These are phyloP conservation scores for Sebastes melanostomus DNA, from an alignment of 2,797 vertebrate species.

Conservation along the genomic window DNA sequence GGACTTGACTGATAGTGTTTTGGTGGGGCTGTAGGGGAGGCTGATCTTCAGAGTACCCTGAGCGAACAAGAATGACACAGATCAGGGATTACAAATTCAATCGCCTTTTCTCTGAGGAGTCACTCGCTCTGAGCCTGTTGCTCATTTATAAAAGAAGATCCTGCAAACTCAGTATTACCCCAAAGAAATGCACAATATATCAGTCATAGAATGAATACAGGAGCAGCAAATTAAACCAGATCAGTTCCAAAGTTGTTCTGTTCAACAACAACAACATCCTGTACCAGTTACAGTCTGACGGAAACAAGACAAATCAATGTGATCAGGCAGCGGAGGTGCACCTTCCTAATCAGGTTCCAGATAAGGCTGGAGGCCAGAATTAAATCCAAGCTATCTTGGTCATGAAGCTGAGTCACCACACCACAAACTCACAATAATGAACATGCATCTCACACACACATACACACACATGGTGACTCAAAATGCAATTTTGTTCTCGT, in stretches of 20 bases:
- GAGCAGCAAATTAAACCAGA: constrained; percentile 17
- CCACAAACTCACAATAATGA: constrained; percentile 36
- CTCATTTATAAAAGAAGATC: not conserved
- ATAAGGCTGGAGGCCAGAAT: constrained; percentile 56
- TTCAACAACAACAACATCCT: constrained; percentile 54
- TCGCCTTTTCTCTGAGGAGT: not conserved
- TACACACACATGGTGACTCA: not conserved
- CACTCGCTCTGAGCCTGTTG: not conserved
- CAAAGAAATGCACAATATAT: not conserved
- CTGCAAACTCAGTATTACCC: not conserved
- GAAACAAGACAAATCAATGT: constrained; percentile 66
- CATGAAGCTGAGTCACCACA: constrained; percentile 65
- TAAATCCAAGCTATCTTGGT: constrained; percentile 59
- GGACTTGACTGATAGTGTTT: constrained; percentile 98
- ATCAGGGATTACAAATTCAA: constrained; percentile 20
- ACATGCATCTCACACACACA: not conserved
- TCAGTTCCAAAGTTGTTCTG: constrained; percentile 19
- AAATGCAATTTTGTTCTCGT: constrained; percentile 3
- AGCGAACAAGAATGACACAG: constrained; percentile 61
- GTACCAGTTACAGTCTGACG: constrained; percentile 47
- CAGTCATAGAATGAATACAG: constrained; percentile 25
- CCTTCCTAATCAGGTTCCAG: constrained; percentile 64
- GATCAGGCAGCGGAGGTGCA: constrained; percentile 57
- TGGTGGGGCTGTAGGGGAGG: constrained; percentile 98
- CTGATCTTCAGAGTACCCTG: constrained; percentile 99